Base-by-base conservation (phyloP, 2,797 vertebrate species). In the Threskiornis aethiopicus region DNA sequence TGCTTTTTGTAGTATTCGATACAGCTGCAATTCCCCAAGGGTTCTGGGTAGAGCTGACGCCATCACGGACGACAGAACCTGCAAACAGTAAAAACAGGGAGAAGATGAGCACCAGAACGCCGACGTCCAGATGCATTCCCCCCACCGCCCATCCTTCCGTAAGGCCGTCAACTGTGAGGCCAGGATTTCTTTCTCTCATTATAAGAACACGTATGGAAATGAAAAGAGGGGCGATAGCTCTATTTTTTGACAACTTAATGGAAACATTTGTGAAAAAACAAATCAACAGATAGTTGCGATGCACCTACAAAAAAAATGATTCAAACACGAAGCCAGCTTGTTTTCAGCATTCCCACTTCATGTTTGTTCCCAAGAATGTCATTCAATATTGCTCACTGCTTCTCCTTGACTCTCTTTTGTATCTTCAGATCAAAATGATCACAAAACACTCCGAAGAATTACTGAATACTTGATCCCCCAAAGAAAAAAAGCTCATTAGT, bases 21-120 rank as follows among this genome's bases (percentile, higher is more conserved):
- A 99, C 35, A 99, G 98, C 98, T 99, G 99, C 98, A 99, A 97
- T 98, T 99, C 99, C 93, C 99, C 99, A 86, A 99, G 99, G 84
- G 99, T 99, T 97, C 99, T 99, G 88, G 99, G 99, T 89, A 99
- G 98, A 96, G 99, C 98, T 41, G 99, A 98, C 55, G 99, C 99
- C 99, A 99, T 99, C 97, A 98, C 99, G 98, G 98, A 93, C 7
- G 80, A 88, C 93, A 67, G 71, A 87, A 96, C 95, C 98, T 98
- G 97, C 59, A 77, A 93, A 82, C n/a, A 77, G 75, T 17, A 67
- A 46, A 78, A 80, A 83, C 13, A 84, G 35, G 77, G 71, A 87
- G 57, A 46, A 77, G 69, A 81, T 84, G 70, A 89, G 93, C 76
- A 96, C n/a, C 52, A 61, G 49, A 71, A 61, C 5, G 3, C 46